Evolutionary conservation across 2,888 invertebrate species (phyloP), one percentile per base, ranked within the genome.

Genomic region (Malacosoma neustria): DNA sequence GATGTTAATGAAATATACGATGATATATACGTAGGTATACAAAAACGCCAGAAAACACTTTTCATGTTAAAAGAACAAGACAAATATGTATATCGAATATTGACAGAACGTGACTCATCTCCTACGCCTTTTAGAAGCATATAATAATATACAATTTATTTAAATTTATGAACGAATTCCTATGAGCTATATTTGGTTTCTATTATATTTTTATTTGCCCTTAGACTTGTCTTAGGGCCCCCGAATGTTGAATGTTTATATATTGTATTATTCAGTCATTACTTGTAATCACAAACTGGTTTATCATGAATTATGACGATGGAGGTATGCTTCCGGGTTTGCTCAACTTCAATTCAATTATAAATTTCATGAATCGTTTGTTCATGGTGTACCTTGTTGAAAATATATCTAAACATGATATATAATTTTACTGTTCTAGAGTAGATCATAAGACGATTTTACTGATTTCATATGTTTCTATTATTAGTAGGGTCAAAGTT

Each of bases 131-230:
- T 58, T 49, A 53, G 38, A 41, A 45, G 43, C 51, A 46, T 51
- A n/a, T n/a, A n/a, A n/a, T n/a, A n/a, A n/a, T n/a, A 48, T 51
- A 53, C 49, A 63, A 57, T 54, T 49, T 47, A 57, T 60, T 62
- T 58, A 56, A 58, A 65, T 64, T 61, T 62, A 63, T 52, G 60
- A 62, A 53, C 51, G 54, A 44, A 39, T 51, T 42, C 38, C 43
- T 49, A 45, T 52, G 54, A 54, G 51, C 46, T 43, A 51, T 46
- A 47, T 55, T 57, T 49, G 45, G 45, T 50, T 56, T 53, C 45
- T 47, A 48, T 49, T 44, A 42, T 42, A 50, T 49, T 48, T 45
- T 40, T 41, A 9, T 22, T 4, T 22, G 9, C 5, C 42, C 40
- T 38, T 33, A 34, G 37, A 38, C 36, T 38, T 42, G 39, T 45